Evolutionary conservation across 1,140 invertebrate species (phyloP).

Genomic region (Cepaea nemoralis): DNA sequence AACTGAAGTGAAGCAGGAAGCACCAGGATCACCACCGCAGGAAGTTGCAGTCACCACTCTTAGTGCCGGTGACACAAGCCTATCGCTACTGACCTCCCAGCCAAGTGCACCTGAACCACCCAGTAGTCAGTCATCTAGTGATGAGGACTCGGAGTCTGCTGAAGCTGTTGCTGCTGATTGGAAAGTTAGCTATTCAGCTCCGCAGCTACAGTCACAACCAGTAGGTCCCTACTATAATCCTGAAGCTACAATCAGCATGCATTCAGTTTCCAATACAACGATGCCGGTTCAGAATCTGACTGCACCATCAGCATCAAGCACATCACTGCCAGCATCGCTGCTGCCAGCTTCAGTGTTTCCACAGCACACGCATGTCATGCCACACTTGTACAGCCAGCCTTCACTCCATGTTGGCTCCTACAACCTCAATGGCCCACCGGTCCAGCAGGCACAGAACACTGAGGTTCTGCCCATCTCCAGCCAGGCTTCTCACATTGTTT

Average conservation of each 20-base stretch:
- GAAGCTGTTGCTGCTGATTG: not conserved
- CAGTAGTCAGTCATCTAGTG: not conserved
- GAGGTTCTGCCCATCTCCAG: not conserved
- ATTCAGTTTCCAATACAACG: not conserved
- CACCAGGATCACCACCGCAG: not conserved
- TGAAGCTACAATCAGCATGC: not conserved
- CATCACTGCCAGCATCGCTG: not conserved
- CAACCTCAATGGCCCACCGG: not conserved
- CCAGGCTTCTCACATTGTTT: slow-evolving; percentile 15
- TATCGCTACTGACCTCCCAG: not conserved
- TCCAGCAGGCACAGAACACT: not conserved
- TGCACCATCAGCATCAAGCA: not conserved
- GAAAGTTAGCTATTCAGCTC: not conserved
- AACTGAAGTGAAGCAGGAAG: not conserved
- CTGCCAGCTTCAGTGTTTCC: not conserved
- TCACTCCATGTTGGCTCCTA: not conserved
- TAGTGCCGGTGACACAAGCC: not conserved
- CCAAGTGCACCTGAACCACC: not conserved
- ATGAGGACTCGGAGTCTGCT: not conserved
- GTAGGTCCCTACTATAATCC: not conserved
- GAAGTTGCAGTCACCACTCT: not conserved
- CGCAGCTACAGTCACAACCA: not conserved
- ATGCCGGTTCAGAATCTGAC: not conserved
- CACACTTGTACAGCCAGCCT: slow-evolving; percentile 11
- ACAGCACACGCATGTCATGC: not conserved